A percentile compares a stretch with the other conserved stretches of the same genome.
Conservation (phyloP, 2,113 vertebrate genomes). For the Ondatra zibethicus region DNA sequence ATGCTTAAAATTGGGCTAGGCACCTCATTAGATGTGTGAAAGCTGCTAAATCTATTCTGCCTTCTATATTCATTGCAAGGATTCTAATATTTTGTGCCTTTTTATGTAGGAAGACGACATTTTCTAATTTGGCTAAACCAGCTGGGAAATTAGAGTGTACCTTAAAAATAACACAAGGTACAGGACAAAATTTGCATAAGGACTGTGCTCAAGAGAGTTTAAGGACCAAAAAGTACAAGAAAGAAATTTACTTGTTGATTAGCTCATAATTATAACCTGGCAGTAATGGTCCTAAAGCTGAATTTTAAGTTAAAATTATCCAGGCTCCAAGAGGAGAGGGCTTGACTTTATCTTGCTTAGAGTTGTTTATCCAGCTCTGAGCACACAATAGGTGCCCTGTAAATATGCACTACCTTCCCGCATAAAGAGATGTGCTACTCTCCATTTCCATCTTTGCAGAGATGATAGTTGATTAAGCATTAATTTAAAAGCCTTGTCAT, state of each 20-base stretch:
- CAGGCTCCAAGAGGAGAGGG: background rate
- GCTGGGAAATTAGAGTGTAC: slow-evolving; percentile 39
- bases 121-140: slow-evolving; percentile 67
- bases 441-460: slow-evolving; percentile 2
- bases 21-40: background rate
- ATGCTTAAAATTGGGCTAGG: background rate
- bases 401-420: background rate
- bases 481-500: background rate
- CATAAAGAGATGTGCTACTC: background rate
- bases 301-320: slow-evolving; percentile 38
- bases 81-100: slow-evolving; percentile 50
- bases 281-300: background rate
- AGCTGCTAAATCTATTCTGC: background rate
- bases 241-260: slow-evolving; percentile 21
- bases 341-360: background rate
- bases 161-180: slow-evolving; percentile 55
- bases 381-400: background rate
- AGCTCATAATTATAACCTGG: background rate
- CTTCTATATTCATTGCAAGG: background rate
- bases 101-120: slow-evolving; percentile 55
- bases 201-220: background rate
- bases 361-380: background rate
- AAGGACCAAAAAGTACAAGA: background rate
- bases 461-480: background rate
- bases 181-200: slow-evolving; percentile 50